phyloP scores from a whole-genome alignment of 2,888 invertebrate species.

The Lasioglossum lativentre region DNA sequence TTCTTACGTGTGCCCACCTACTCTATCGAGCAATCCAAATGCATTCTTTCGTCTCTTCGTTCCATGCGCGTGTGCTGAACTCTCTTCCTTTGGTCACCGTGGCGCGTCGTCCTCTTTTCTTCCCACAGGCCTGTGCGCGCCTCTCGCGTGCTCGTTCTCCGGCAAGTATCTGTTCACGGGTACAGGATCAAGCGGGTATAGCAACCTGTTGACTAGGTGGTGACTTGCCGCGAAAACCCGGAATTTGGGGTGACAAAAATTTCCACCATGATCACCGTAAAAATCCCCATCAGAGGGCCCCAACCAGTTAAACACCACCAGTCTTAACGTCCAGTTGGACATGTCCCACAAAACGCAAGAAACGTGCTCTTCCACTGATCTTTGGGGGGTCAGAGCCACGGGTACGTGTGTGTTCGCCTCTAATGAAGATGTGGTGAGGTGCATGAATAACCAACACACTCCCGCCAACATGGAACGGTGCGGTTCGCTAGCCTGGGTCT shows the following conservation, averaged over 20 bases:
- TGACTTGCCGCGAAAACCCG: neutral
- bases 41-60: slow-evolving; percentile 73
- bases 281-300: neutral
- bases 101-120: slow-evolving; percentile 44
- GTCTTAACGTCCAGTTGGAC: no score
- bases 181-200: neutral
- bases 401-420: slow-evolving; percentile 38
- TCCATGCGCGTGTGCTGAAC: slow-evolving; percentile 39
- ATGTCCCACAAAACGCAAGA: no score
- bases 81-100: slow-evolving; percentile 45
- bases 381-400: slow-evolving; percentile 33
- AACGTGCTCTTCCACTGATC: slow-evolving; percentile 12
- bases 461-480: slow-evolving; percentile 39
- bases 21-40: slow-evolving; percentile 77
- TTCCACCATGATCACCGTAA: neutral
- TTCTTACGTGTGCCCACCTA: slow-evolving; percentile 73
- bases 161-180: slow-evolving; percentile 45
- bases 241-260: neutral
- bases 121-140: slow-evolving; percentile 41
- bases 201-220: no score
- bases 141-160: neutral
- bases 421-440: slow-evolving; percentile 72
- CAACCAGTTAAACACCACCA: no score
- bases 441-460: slow-evolving; percentile 66
- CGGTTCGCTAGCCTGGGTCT: slow-evolving; percentile 13